Conservation (phyloP, 2,113 vertebrate genomes). For the Callorhinus ursinus region DNA sequence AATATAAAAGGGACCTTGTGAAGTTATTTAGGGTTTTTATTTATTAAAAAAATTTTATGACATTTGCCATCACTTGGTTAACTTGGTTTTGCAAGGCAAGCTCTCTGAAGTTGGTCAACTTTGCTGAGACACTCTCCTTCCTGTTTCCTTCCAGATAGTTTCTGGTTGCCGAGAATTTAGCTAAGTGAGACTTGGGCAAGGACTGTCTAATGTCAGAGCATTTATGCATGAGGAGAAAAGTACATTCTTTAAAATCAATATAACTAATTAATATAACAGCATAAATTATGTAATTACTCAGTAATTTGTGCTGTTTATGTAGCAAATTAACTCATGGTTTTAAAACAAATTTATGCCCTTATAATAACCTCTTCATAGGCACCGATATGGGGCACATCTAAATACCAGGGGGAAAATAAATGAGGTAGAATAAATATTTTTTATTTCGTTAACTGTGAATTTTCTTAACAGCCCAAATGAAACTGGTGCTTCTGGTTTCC, state of each 20-base stretch:
- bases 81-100: not conserved
- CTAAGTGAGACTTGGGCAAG: not conserved
- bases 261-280: conserved; percentile 10
- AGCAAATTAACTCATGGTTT: conserved; percentile 44
- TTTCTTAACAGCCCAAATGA: conserved; percentile 67
- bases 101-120: not conserved
- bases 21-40: not conserved
- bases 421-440: conserved; percentile 70
- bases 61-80: not conserved
- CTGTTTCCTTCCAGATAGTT: not conserved
- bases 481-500: conserved; percentile 53
- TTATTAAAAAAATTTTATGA: not conserved
- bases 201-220: not conserved
- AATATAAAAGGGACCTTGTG: not conserved
- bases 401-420: conserved; percentile 65
- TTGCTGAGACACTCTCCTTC: not conserved
- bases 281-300: conserved; percentile 42
- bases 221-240: not conserved
- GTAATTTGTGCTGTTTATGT: conserved; percentile 40
- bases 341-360: conserved; percentile 51
- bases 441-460: conserved; percentile 67
- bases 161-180: not conserved
- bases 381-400: not conserved
- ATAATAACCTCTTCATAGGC: conserved; percentile 24
- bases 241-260: not conserved